Base-by-base conservation (phyloP, 2,113 vertebrate species). In the Lanius ludovicianus region DNA sequence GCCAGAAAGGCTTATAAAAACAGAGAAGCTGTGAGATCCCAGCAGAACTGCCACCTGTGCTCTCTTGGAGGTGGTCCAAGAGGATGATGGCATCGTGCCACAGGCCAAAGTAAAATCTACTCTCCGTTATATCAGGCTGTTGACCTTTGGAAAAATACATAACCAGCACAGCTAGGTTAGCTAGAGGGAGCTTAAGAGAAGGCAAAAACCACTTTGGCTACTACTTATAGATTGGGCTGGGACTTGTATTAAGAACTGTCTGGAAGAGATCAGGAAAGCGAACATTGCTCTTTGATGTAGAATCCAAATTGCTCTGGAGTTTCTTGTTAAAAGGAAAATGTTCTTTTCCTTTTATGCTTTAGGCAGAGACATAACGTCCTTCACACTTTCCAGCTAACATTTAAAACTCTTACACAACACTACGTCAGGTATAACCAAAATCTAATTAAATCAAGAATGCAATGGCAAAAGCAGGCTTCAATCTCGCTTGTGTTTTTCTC, bases 1-100 rank as follows among this genome's bases (percentile, higher is more conserved):
- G 65, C 65, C 87, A 95, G 52, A 89, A 91, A 89, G 69, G 55
- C 56, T 81, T 93, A 89, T 84, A 76, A 91, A 95, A 94, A 11
- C 59, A 78, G 77, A 84, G 94, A 95, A 96, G 74, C 93, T 90
- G 64, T 84, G 68, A 96, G 89, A 90, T 86, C 90, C 95, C 93
- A 94, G 86, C 23, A 74, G 59, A 52, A 59, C 81, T 82, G 39
- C 53, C 91, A 96, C 80, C 94, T 95, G 87, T 73, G 68, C 47
- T 86, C 31, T 81, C 55, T 47, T 84, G 87, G 78, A 81, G 62
- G 14, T 16, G 46, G 27, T 77, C 91, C 95, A 88, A 74, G 59
- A 87, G 35, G 78, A 90, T 80, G 70, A 83, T 30, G 3, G 68
- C 60, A 84, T 2, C 0, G 57, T 71, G 93, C 63, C 83, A 91